Conservation (phyloP, 1,140 invertebrate genomes). For the Papilio polyxenes region DNA sequence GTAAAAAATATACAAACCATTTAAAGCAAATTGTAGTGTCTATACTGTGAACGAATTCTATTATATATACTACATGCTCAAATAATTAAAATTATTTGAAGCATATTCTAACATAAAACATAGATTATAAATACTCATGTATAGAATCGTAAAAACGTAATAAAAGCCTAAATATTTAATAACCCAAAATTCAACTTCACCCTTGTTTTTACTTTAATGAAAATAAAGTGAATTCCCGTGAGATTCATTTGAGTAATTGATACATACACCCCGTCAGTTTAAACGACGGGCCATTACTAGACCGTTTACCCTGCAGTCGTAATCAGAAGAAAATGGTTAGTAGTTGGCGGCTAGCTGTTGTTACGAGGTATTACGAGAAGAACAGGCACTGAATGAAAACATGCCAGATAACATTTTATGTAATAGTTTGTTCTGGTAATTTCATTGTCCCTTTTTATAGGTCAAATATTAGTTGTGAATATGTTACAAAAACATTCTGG, state of each 20-base stretch:
- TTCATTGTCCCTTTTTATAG: constrained; percentile 9
- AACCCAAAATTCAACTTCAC: neutral
- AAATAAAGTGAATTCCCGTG: constrained; percentile 45
- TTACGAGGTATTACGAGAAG: constrained; percentile 36
- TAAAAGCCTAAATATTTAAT: neutral
- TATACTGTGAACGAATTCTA: neutral
- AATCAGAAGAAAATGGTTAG: constrained; percentile 44
- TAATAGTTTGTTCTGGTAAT: neutral
- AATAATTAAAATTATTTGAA: neutral
- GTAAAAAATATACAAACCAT: neutral
- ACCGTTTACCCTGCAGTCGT: constrained; percentile 50
- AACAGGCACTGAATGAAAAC: constrained; percentile 34
- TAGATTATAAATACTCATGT: neutral
- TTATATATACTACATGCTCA: neutral
- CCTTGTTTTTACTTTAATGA: constrained; percentile 30
- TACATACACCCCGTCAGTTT: constrained; percentile 58
- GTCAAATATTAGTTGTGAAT: neutral
- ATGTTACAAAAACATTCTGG: neutral
- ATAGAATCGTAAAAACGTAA: neutral
- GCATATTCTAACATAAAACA: neutral
- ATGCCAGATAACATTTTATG: constrained; percentile 28
- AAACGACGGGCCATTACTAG: constrained; percentile 47
- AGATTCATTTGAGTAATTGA: constrained; percentile 62
- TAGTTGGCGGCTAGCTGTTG: constrained; percentile 38
- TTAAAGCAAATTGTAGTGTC: no score